A percentile compares a stretch with the other conserved stretches of the same genome.
Conservation (phyloP, 2,888 invertebrate genomes). For the Macaria notata region DNA sequence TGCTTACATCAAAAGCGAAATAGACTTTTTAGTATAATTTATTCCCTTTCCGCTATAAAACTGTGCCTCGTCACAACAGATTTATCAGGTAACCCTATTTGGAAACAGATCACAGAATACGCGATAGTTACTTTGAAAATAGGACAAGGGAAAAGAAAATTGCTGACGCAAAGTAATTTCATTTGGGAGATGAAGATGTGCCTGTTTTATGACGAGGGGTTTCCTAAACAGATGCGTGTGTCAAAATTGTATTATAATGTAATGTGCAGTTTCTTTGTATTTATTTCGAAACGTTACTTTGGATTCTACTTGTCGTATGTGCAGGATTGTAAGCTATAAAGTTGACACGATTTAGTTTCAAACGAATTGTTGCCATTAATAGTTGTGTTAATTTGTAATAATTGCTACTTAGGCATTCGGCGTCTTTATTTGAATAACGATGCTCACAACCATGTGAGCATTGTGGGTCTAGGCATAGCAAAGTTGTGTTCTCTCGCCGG, state of each 20-base stretch:
- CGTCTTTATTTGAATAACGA: no score
- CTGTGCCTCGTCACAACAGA: slow-evolving; percentile 50
- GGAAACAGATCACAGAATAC: slow-evolving; percentile 38
- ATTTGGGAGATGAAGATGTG: slow-evolving; percentile 36
- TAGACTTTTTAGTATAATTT: slow-evolving; percentile 44
- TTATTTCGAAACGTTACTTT: no score
- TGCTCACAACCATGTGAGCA: no score
- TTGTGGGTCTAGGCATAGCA: no score
- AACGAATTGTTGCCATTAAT: no score
- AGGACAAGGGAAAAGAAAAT: slow-evolving; percentile 38
- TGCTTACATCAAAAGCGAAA: no score
- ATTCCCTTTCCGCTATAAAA: slow-evolving; percentile 51
- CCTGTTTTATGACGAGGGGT: slow-evolving; percentile 22
- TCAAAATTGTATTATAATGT: slow-evolving; percentile 4
- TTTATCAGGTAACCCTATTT: slow-evolving; percentile 52
- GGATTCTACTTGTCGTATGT: no score
- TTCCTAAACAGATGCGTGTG: slow-evolving; percentile 23
- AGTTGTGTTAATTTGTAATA: no score
- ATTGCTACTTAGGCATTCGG: no score
- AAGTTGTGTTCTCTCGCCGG: no score
- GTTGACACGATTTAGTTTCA: no score
- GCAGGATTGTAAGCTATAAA: no score
- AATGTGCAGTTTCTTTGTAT: not conserved
- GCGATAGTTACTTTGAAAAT: slow-evolving; percentile 32
- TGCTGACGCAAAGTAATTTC: slow-evolving; percentile 45